These are phyloP conservation scores for Pseudococcus viburni DNA, from an alignment of 2,888 invertebrate species.

Conservation along the genomic window DNA sequence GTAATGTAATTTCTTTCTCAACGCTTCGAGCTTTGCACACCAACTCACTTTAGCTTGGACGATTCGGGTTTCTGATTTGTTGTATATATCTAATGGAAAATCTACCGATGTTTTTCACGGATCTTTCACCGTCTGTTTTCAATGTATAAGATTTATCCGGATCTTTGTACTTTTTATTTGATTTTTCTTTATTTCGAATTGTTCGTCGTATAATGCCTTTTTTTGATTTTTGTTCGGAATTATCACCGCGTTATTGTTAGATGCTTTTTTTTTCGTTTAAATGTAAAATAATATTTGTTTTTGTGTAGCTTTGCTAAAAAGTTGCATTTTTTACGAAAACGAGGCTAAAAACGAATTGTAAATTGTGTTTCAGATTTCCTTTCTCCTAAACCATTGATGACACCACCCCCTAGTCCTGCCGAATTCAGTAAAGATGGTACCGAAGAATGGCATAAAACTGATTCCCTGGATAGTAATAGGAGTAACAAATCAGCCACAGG, in stretches of 20 bases:
- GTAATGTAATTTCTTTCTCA: background rate
- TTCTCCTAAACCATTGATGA: conserved; percentile 76
- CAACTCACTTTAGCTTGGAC: conserved; percentile 48
- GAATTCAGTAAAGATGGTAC: conserved; percentile 73
- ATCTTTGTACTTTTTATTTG: background rate
- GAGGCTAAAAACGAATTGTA: background rate
- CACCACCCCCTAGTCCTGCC: conserved; percentile 81
- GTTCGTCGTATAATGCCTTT: conserved; percentile 33
- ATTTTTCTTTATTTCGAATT: background rate
- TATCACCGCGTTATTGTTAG: background rate
- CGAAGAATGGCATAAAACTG: conserved; percentile 50
- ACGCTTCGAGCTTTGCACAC: conserved; percentile 47
- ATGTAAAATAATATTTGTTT: background rate
- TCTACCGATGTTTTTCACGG: background rate
- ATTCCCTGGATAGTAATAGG: conserved; percentile 57
- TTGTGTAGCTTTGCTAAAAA: conserved; percentile 32
- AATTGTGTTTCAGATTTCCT: conserved; percentile 74
- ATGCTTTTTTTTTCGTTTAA: conserved; percentile 36
- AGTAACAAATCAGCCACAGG: conserved; percentile 58
- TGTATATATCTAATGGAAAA: conserved; percentile 16
- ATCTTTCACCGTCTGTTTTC: background rate
- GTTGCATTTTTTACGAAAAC: background rate
- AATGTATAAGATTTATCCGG: background rate
- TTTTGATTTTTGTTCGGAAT: conserved; percentile 54
- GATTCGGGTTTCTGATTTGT: conserved; percentile 6